These are phyloP conservation scores for Eubasilissa splendida DNA, from an alignment of 2,888 invertebrate genomes.

Conservation along the genomic window DNA sequence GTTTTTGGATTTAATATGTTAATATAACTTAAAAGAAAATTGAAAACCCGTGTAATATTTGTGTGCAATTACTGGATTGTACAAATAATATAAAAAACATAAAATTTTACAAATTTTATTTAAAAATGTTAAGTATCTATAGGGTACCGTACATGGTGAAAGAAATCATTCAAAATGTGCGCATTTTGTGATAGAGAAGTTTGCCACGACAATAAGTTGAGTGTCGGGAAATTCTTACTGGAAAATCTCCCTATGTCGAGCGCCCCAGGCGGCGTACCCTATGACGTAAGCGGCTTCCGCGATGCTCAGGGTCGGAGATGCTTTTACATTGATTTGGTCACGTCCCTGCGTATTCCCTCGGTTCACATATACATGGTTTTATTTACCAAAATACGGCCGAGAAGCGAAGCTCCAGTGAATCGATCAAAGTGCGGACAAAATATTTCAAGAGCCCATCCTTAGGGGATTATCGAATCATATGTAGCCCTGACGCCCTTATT, in stretches of 20 bases:
- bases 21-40: too few relatives aligned
- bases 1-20: too few relatives aligned
- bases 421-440: slow-evolving; percentile 56
- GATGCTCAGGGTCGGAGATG: slow-evolving; percentile 37
- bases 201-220: too few relatives aligned
- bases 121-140: too few relatives aligned
- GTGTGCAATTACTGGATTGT: too few relatives aligned
- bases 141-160: too few relatives aligned
- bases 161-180: too few relatives aligned
- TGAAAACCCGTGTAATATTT: too few relatives aligned
- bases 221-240: not conserved
- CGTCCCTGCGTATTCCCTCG: slow-evolving; percentile 57
- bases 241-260: not conserved
- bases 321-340: slow-evolving; percentile 59
- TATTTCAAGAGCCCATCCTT: slow-evolving; percentile 44
- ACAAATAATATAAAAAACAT: too few relatives aligned
- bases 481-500: slow-evolving; percentile 12
- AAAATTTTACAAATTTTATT: too few relatives aligned
- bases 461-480: slow-evolving; percentile 48
- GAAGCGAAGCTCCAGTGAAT: slow-evolving; percentile 39
- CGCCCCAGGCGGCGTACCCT: slow-evolving; percentile 4
- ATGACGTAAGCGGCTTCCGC: slow-evolving; percentile 22
- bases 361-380: slow-evolving; percentile 56
- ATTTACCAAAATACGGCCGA: slow-evolving; percentile 47
- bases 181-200: too few relatives aligned